Percentiles rank a stretch among this genome's conserved stretches.
phyloP scores from a whole-genome alignment of 2,797 vertebrate genomes.

The Enteromius thamalakanensis region DNA sequence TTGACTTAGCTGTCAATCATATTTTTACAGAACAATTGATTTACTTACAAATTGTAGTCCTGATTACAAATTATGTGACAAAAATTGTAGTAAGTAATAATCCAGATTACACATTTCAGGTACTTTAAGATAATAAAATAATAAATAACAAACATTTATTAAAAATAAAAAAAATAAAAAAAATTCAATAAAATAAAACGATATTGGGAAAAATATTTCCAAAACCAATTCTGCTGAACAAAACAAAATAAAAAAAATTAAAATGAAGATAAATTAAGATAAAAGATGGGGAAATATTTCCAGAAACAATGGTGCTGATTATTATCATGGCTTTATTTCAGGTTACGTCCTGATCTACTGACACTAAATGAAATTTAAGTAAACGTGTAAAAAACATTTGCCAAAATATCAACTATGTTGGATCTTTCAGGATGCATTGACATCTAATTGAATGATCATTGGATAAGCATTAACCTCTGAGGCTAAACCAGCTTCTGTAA shows the following conservation, averaged over 20 bases:
- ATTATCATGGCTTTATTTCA: neutral
- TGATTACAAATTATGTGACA: neutral
- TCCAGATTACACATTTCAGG: neutral
- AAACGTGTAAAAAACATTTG: neutral
- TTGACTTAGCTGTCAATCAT: neutral
- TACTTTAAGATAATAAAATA: neutral
- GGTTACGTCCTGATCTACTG: neutral
- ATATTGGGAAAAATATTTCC: too few relatives aligned
- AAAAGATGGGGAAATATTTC: neutral
- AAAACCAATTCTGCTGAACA: too few relatives aligned
- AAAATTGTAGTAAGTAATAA: neutral
- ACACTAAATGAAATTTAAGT: neutral
- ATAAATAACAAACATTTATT: neutral
- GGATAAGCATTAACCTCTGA: slow-evolving; percentile 29
- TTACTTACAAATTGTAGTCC: neutral
- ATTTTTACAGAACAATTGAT: neutral
- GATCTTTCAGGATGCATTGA: neutral
- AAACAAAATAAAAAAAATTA: neutral
- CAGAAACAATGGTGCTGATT: neutral
- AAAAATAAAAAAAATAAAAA: neutral
- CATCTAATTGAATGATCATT: slow-evolving; percentile 36
- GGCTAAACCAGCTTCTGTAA: slow-evolving; percentile 17
- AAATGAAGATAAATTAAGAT: neutral
- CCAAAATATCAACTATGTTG: slow-evolving; percentile 4
- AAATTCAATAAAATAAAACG: too few relatives aligned